phyloP scores from a whole-genome alignment of 2,888 invertebrate genomes.

The Drosophila picticornis region DNA sequence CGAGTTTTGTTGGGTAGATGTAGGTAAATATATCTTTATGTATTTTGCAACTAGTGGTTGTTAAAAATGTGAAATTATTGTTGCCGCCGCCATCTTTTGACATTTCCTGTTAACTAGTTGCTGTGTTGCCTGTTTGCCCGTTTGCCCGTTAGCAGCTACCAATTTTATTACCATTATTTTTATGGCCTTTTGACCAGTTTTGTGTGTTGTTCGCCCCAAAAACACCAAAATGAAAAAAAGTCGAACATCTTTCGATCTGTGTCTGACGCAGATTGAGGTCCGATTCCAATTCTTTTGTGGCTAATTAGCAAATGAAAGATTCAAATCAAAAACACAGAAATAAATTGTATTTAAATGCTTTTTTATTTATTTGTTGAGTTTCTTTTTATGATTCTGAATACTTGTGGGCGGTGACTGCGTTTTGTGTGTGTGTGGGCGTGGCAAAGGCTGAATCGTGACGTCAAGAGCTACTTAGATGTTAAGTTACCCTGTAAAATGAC shows the following conservation, averaged over 20 bases:
- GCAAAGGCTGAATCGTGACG: not conserved
- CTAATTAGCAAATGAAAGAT: conserved; percentile 4
- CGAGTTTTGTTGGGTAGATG: not conserved
- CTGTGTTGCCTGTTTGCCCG: not conserved
- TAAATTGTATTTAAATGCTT: conserved; percentile 1
- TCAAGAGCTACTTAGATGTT: not conserved
- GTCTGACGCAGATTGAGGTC: not conserved
- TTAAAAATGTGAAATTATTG: not conserved
- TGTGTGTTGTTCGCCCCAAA: conserved; percentile 1
- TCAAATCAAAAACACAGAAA: conserved; percentile 4
- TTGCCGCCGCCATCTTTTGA: not conserved
- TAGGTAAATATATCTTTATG: not conserved
- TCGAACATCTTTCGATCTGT: not conserved
- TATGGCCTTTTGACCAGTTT: conserved; percentile 7
- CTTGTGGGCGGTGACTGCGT: not conserved
- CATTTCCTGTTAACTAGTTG: conserved; percentile 4
- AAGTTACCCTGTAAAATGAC: not conserved
- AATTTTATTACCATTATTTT: conserved; percentile 1
- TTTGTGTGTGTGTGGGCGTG: not conserved
- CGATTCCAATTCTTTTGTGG: not conserved
- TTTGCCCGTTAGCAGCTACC: not conserved
- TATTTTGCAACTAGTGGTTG: not conserved
- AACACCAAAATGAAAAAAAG: not conserved
- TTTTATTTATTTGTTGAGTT: not conserved
- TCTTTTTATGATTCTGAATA: not conserved